Conservation (phyloP, 53 echinoderm and acorn worm genomes). For the Zoroaster sp. region DNA sequence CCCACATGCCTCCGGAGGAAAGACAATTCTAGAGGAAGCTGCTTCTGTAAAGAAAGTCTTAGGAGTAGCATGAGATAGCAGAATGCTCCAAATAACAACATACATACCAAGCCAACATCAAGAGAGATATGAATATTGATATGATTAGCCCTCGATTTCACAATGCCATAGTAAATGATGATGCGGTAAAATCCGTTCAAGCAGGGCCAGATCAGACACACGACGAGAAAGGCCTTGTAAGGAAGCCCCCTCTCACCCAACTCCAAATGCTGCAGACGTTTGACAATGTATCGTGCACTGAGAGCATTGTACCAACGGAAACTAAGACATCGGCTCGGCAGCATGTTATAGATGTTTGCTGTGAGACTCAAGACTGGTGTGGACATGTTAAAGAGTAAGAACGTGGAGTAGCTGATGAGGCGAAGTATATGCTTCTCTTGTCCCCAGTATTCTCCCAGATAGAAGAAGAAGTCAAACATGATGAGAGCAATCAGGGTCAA, state of each 20-base stretch:
- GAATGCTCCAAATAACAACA: conserved; percentile 65
- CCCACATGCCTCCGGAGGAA: conserved; percentile 63
- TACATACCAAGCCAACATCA: conserved; percentile 1
- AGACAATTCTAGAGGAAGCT: conserved; percentile 61
- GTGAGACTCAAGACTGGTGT: conserved; percentile 58
- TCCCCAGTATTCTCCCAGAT: conserved; percentile 65
- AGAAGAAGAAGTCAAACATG: conserved; percentile 53
- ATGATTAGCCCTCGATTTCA: neutral
- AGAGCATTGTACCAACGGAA: conserved; percentile 34
- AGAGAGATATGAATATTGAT: conserved; percentile 48
- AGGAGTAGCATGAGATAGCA: conserved; percentile 68
- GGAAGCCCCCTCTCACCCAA: conserved; percentile 39
- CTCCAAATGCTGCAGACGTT: conserved; percentile 69
- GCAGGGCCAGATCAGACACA: conserved; percentile 61
- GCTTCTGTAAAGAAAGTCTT: conserved; percentile 64
- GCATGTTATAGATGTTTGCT: conserved; percentile 37
- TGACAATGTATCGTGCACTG: conserved; percentile 59
- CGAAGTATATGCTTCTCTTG: conserved; percentile 47
- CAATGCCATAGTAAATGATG: conserved; percentile 13
- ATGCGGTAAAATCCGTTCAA: conserved; percentile 42
- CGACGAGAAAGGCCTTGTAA: conserved; percentile 50
- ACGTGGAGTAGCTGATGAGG: conserved; percentile 70
- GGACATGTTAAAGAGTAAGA: conserved; percentile 44
- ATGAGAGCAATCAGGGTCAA: conserved; percentile 48
- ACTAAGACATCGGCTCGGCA: neutral